These are phyloP conservation scores for Cataglyphis hispanica DNA, from an alignment of 1,140 invertebrate genomes.

Conservation along the genomic window DNA sequence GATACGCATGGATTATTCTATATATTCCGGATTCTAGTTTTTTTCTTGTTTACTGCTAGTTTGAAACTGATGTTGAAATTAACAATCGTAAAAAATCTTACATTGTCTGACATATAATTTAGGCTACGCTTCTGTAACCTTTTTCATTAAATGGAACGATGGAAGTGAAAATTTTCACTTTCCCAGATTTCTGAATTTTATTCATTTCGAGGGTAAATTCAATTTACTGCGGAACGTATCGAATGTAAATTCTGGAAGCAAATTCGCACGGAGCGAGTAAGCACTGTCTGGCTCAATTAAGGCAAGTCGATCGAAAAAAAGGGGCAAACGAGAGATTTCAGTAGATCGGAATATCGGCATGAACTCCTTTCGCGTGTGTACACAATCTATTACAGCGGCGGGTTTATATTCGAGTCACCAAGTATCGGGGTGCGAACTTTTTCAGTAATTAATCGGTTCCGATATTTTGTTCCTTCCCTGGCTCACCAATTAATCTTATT, in stretches of 20 bases:
- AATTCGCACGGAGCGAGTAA: constrained; percentile 39
- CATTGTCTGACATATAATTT: not conserved
- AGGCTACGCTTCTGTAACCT: not conserved
- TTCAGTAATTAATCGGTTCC: constrained; percentile 52
- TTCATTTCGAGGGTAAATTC: constrained; percentile 52
- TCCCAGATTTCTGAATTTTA: constrained; percentile 44
- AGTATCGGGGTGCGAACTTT: constrained; percentile 33
- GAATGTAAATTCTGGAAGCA: constrained; percentile 42
- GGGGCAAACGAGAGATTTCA: constrained; percentile 18
- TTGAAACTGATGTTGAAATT: not conserved
- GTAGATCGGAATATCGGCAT: constrained; percentile 36
- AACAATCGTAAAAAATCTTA: not conserved
- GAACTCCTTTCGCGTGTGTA: constrained; percentile 48
- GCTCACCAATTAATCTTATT: constrained; percentile 51
- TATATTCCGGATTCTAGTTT: not conserved
- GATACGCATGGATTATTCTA: not conserved
- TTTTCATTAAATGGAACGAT: not conserved
- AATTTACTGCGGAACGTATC: constrained; percentile 46
- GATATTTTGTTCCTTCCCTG: constrained; percentile 45
- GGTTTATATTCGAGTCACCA: not conserved
- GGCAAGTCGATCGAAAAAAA: constrained; percentile 43
- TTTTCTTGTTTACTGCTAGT: not conserved
- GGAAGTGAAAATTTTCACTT: constrained; percentile 13
- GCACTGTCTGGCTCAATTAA: constrained; percentile 54
- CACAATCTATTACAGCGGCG: constrained; percentile 47